Conservation (phyloP, 2,888 invertebrate genomes). For the Noctua pronuba region DNA sequence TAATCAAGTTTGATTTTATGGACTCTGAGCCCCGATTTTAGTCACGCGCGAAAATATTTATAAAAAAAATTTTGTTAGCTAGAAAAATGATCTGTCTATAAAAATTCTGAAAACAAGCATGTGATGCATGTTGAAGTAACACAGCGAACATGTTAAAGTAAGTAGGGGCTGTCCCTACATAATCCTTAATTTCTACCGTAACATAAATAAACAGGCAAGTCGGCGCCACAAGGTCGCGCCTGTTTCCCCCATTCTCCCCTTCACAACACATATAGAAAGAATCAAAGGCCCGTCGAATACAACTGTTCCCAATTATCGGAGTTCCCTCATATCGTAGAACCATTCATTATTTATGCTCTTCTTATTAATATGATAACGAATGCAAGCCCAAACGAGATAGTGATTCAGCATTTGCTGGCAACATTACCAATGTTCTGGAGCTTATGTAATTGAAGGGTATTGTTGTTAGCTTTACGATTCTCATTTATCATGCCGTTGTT, state of each 20-base stretch:
- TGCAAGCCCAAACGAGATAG: slow-evolving; percentile 71
- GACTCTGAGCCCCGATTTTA: background rate
- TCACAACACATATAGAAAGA: slow-evolving; percentile 39
- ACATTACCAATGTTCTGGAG: slow-evolving; percentile 65
- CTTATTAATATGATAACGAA: slow-evolving; percentile 77
- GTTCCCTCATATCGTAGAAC: slow-evolving; percentile 63
- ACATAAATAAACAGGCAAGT: slow-evolving; percentile 54
- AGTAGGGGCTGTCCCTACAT: slow-evolving; percentile 17
- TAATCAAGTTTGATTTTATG: too few species aligned
- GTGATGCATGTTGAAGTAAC: background rate
- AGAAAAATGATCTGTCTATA: background rate
- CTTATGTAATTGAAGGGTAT: slow-evolving; percentile 57
- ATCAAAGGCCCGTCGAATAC: slow-evolving; percentile 60
- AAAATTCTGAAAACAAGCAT: background rate
- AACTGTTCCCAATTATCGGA: slow-evolving; percentile 64
- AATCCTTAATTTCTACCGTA: slow-evolving; percentile 37
- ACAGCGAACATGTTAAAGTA: slow-evolving; percentile 11
- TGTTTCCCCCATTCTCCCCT: slow-evolving; percentile 45
- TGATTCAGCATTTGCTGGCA: slow-evolving; percentile 62
- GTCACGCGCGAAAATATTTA: background rate
- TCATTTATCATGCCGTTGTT: slow-evolving; percentile 24
- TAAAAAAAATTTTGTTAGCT: too few species aligned
- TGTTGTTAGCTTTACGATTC: slow-evolving; percentile 29
- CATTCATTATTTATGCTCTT: slow-evolving; percentile 71
- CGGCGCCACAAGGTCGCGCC: slow-evolving; percentile 59